A percentile compares a stretch with the other conserved stretches of the same genome.
These are phyloP conservation scores for Agrochola macilenta DNA, from an alignment of 2,888 invertebrate species.

Conservation along the genomic window DNA sequence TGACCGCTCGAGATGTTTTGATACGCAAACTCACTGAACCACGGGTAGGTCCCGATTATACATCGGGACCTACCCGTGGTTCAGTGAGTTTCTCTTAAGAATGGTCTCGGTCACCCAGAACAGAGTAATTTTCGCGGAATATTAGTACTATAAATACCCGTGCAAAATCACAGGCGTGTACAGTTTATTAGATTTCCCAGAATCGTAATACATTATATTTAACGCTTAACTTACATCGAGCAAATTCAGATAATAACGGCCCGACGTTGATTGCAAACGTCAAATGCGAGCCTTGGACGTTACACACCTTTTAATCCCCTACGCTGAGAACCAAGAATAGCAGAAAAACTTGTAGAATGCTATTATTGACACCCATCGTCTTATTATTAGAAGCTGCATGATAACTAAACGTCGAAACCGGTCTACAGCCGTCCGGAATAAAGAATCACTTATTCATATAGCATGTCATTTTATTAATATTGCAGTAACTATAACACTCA, in stretches of 20 bases:
- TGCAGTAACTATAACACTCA: conserved; percentile 46
- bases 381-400: conserved; percentile 51
- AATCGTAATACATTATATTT: conserved; percentile 39
- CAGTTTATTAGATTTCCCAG: conserved; percentile 48
- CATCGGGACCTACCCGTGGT: too few relatives aligned
- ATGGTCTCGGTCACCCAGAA: conserved; percentile 28
- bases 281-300: conserved; percentile 24
- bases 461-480: conserved; percentile 16
- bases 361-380: conserved; percentile 48
- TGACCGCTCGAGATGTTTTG: neutral
- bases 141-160: conserved; percentile 29
- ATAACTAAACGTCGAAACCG: conserved; percentile 45
- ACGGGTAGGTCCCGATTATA: neutral
- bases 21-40: conserved; percentile 7
- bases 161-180: conserved; percentile 22
- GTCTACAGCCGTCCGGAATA: conserved; percentile 28
- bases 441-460: conserved; percentile 31
- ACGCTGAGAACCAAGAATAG: conserved; percentile 14
- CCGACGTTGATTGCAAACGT: conserved; percentile 26
- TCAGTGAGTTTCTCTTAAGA: too few relatives aligned
- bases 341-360: conserved; percentile 42
- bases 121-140: conserved; percentile 26
- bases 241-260: conserved; percentile 32
- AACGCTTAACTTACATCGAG: conserved; percentile 17
- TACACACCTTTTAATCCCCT: conserved; percentile 4